Conservation (phyloP, 2,113 vertebrate species). For the Tetrao urogallus region DNA sequence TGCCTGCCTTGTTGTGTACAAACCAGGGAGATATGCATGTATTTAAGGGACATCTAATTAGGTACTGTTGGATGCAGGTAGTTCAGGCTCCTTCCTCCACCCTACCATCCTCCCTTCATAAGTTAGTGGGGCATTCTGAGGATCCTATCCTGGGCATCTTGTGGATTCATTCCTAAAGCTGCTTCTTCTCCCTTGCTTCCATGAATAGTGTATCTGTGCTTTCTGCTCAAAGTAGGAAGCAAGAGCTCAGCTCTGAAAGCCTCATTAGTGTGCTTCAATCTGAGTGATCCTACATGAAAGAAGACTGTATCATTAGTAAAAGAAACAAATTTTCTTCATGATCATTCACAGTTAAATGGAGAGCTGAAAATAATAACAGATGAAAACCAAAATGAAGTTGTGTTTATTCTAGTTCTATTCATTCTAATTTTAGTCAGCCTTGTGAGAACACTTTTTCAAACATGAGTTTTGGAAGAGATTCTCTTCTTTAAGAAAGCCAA, state of each 20-base stretch:
- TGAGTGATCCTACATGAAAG: constrained; percentile 53
- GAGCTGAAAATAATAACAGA: constrained; percentile 54
- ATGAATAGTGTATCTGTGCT: constrained; percentile 22
- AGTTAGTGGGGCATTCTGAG: not conserved
- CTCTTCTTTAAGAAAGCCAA: constrained; percentile 58
- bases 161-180: not conserved
- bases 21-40: not conserved
- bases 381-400: constrained; percentile 48
- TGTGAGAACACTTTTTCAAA: constrained; percentile 30
- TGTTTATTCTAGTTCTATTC: constrained; percentile 65
- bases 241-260: constrained; percentile 48
- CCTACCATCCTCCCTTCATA: not conserved
- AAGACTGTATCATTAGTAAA: constrained; percentile 35
- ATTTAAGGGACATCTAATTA: not conserved
- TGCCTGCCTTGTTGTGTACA: not conserved
- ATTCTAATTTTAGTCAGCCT: constrained; percentile 53
- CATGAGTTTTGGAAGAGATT: constrained; percentile 44
- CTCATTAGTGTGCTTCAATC: constrained; percentile 60
- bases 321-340: constrained; percentile 50
- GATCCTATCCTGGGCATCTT: not conserved
- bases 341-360: constrained; percentile 49
- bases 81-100: not conserved
- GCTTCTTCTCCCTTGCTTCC: not conserved
- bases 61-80: not conserved
- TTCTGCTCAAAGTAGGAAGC: constrained; percentile 39